phyloP scores from a whole-genome alignment of 1,140 invertebrate genomes.

The Holcopasites calliopsidis region DNA sequence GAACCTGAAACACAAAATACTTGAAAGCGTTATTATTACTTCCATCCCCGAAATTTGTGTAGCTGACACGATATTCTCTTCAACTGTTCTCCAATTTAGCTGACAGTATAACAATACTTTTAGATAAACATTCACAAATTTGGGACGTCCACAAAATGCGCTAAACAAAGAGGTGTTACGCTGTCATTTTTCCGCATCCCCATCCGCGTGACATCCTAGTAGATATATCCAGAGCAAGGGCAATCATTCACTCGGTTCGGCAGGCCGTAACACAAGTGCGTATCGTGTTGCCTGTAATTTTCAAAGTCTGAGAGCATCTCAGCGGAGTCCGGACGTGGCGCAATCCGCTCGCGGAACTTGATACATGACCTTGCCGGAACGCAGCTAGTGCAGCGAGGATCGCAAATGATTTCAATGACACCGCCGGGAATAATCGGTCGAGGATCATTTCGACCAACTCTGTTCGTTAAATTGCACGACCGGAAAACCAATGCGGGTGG shows the following conservation, averaged over 20 bases:
- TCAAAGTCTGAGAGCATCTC: conserved; percentile 59
- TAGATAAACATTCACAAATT: no score
- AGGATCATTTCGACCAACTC: conserved; percentile 43
- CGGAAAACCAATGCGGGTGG: conserved; percentile 49
- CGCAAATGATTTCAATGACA: conserved; percentile 65
- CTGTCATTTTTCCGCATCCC: neutral
- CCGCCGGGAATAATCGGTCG: conserved; percentile 62
- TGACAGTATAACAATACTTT: no score
- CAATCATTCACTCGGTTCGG: conserved; percentile 17
- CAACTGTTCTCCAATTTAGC: no score
- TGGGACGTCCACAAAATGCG: no score
- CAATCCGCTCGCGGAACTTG: conserved; percentile 63
- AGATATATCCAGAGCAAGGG: conserved; percentile 29
- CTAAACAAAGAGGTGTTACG: no score
- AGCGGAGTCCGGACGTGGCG: conserved; percentile 53
- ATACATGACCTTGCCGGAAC: conserved; percentile 64
- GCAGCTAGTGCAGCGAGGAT: conserved; percentile 29
- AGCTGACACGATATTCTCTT: no score
- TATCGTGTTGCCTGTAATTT: conserved; percentile 59
- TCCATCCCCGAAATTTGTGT: no score
- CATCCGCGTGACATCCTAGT: conserved; percentile 5
- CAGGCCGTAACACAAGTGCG: conserved; percentile 33
- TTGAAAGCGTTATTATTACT: no score
- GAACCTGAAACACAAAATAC: no score
- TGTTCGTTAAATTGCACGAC: conserved; percentile 47